phyloP scores from a whole-genome alignment of 2,888 invertebrate species.

The Tenthredo scrophulariae region DNA sequence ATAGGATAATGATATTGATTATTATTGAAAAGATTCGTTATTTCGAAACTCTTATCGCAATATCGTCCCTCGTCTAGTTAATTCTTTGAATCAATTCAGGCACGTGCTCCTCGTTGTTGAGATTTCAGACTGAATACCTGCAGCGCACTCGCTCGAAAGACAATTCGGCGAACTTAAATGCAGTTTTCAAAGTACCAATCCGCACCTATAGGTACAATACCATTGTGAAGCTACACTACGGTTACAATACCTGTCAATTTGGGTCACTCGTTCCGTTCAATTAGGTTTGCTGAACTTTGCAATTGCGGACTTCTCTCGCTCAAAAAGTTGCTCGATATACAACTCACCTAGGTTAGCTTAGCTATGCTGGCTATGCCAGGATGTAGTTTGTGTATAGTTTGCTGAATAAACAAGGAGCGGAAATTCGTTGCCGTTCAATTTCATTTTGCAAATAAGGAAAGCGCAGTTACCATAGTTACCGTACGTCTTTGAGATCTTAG shows the following conservation, averaged over 20 bases:
- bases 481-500: background rate
- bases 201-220: constrained; percentile 7
- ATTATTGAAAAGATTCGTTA: background rate
- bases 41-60: background rate
- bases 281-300: constrained; percentile 64
- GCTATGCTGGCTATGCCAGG: background rate
- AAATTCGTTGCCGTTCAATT: constrained; percentile 57
- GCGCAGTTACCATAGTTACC: constrained; percentile 58
- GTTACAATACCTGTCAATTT: constrained; percentile 63
- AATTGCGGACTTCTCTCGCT: constrained; percentile 56
- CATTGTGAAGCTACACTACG: constrained; percentile 32
- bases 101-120: background rate
- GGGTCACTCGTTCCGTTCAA: constrained; percentile 65
- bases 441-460: constrained; percentile 59
- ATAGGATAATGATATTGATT: background rate
- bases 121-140: constrained; percentile 36
- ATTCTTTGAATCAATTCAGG: background rate
- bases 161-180: constrained; percentile 63
- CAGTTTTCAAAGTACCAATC: constrained; percentile 58
- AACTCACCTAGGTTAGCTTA: background rate
- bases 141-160: constrained; percentile 54
- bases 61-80: background rate
- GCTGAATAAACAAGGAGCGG: constrained; percentile 50
- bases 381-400: constrained; percentile 27
- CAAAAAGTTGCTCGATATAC: constrained; percentile 31